These are phyloP conservation scores for Gymnoscopelus microlampas DNA, from an alignment of 2,797 vertebrate genomes.

Conservation along the genomic window DNA sequence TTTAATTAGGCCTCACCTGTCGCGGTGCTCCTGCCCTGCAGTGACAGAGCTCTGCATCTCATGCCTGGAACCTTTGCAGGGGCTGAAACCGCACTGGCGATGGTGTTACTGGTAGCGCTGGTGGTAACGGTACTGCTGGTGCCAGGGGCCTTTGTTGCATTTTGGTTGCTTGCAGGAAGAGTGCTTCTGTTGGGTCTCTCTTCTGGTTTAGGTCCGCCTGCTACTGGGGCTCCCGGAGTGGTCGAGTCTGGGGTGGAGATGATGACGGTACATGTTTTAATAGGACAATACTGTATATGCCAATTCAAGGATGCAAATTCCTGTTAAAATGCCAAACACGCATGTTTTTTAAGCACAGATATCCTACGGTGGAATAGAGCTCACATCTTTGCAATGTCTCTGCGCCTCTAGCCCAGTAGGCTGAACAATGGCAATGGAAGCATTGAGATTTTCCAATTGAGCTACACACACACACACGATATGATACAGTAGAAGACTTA, in stretches of 20 bases:
- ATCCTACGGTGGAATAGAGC: too few species aligned
- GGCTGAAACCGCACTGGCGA: neutral
- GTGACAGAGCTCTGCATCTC: conserved; percentile 60
- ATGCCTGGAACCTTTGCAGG: conserved; percentile 26
- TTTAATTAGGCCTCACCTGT: conserved; percentile 44
- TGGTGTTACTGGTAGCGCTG: conserved; percentile 1
- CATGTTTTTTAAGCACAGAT: too few species aligned
- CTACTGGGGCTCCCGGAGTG: neutral
- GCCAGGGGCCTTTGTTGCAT: conserved; percentile 19
- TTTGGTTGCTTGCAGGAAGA: conserved; percentile 41
- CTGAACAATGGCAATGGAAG: too few species aligned
- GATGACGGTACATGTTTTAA: neutral
- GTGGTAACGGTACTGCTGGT: conserved; percentile 20
- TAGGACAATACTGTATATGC: neutral
- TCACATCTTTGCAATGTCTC: too few species aligned
- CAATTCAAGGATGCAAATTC: too few species aligned
- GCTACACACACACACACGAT: too few species aligned
- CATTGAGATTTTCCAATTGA: too few species aligned
- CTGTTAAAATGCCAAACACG: too few species aligned
- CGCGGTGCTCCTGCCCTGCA: conserved; percentile 53
- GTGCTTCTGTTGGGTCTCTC: conserved; percentile 54
- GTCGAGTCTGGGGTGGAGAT: neutral
- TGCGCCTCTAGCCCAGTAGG: too few species aligned
- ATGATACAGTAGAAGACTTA: too few species aligned
- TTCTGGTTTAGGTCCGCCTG: conserved; percentile 42